These are phyloP conservation scores for Chrysaora quinquecirrha DNA, from an alignment of 30 jellyfish, hydroid and myxozoan genomes.

Conservation along the genomic window DNA sequence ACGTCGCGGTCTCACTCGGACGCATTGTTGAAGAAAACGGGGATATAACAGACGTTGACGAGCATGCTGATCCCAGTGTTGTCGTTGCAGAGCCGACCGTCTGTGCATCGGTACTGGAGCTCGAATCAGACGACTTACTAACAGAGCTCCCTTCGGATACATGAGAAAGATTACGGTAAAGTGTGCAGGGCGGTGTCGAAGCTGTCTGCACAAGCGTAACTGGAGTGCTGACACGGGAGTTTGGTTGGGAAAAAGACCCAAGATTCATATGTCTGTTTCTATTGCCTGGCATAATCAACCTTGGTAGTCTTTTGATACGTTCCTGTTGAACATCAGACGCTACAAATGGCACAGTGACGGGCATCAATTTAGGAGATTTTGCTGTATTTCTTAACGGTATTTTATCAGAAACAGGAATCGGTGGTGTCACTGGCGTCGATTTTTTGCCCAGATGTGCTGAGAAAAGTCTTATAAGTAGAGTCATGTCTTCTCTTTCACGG, in stretches of 20 bases:
- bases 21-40: slow-evolving; percentile 12
- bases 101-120: background rate
- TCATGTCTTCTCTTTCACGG: slow-evolving; percentile 95
- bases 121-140: background rate
- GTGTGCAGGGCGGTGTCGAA: slow-evolving; percentile 70
- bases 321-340: background rate
- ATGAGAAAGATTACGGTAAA: slow-evolving; percentile 45
- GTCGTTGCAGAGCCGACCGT: slow-evolving; percentile 22
- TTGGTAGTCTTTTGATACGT: slow-evolving; percentile 15
- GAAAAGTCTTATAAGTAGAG: slow-evolving; percentile 87
- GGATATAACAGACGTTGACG: background rate
- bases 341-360: slow-evolving; percentile 60
- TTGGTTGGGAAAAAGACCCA: slow-evolving; percentile 58
- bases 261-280: background rate
- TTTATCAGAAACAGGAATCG: slow-evolving; percentile 35
- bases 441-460: slow-evolving; percentile 79
- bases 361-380: slow-evolving; percentile 37
- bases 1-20: background rate
- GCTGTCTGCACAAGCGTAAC: slow-evolving; percentile 48
- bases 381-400: background rate
- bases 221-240: slow-evolving; percentile 78
- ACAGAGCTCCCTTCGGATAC: slow-evolving; percentile 35
- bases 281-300: slow-evolving; percentile 33
- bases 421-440: slow-evolving; percentile 71
- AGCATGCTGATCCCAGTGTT: slow-evolving; percentile 4